phyloP scores from a whole-genome alignment of 1,140 invertebrate genomes.

The Drosophila paulistorum region DNA sequence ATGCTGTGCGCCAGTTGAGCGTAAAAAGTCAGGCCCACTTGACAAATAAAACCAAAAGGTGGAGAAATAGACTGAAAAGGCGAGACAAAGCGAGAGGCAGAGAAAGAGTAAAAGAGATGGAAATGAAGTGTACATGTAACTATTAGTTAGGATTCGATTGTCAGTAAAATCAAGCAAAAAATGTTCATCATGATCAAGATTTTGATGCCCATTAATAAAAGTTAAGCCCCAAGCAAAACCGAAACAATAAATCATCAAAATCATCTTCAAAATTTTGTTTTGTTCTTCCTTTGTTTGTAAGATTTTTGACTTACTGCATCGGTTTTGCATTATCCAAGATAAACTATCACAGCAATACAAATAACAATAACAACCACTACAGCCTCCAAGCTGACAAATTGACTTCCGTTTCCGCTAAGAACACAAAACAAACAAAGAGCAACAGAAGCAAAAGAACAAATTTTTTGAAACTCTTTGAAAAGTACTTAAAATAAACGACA shows the following conservation, averaged over 20 bases:
- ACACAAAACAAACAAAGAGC: conserved; percentile 21
- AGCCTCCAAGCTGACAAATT: conserved; percentile 73
- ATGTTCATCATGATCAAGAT: conserved; percentile 5
- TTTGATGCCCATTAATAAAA: conserved; percentile 37
- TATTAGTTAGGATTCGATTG: conserved; percentile 51
- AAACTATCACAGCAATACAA: too few relatives aligned
- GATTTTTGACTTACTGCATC: neutral
- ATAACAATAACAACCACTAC: conserved; percentile 20
- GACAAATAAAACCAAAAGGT: too few relatives aligned
- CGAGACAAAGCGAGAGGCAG: neutral
- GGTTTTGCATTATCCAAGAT: neutral
- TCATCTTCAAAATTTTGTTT: too few relatives aligned
- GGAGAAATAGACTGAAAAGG: neutral
- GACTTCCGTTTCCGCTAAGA: conserved; percentile 76
- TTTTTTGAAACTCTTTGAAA: conserved; percentile 26
- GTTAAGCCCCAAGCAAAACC: neutral
- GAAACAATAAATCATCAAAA: neutral
- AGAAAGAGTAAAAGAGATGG: neutral
- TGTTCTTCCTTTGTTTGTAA: neutral
- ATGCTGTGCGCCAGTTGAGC: conserved; percentile 54
- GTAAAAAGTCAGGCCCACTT: conserved; percentile 42
- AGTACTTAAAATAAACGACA: conserved; percentile 42
- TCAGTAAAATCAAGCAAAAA: conserved; percentile 9
- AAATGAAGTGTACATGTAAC: conserved; percentile 20
- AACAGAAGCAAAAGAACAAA: conserved; percentile 12